Evolutionary conservation across 2,113 vertebrate species (phyloP).

Genomic region (Typhlomys cinereus): DNA sequence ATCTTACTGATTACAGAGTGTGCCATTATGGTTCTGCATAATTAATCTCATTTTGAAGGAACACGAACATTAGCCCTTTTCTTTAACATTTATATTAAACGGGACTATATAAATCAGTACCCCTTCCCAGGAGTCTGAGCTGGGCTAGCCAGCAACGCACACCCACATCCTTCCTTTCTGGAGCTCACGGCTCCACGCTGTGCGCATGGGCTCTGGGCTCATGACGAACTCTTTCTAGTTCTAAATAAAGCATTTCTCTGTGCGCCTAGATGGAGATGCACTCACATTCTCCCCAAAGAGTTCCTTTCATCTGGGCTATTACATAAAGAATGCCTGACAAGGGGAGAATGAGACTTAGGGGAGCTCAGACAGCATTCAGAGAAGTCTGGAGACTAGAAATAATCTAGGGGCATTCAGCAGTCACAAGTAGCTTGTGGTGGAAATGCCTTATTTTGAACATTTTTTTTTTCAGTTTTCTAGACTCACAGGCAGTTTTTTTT

Average conservation of each 20-base stretch:
- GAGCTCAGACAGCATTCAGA: constrained; percentile 33
- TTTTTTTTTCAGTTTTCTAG: not conserved
- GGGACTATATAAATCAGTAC: not conserved
- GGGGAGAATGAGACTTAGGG: constrained; percentile 18
- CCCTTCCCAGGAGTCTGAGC: not conserved
- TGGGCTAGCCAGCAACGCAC: not conserved
- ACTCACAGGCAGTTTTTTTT: constrained; percentile 5
- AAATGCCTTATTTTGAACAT: constrained; percentile 48
- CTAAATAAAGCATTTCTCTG: constrained; percentile 56
- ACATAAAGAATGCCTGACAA: constrained; percentile 41
- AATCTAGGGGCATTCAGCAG: constrained; percentile 28
- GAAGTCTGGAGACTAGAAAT: constrained; percentile 40
- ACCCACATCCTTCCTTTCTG: not conserved
- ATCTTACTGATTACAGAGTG: not conserved
- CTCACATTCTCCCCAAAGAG: constrained; percentile 50
- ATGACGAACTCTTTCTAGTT: constrained; percentile 15
- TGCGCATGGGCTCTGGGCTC: not conserved
- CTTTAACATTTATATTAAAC: not conserved
- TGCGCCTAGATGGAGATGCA: constrained; percentile 37
- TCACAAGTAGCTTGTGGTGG: constrained; percentile 8
- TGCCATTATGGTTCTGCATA: not conserved
- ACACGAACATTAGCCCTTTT: not conserved
- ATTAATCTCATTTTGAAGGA: not conserved
- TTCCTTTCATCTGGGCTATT: constrained; percentile 54
- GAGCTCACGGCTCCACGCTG: not conserved